A percentile compares a stretch with the other conserved stretches of the same genome.
Evolutionary conservation across 64 coral and sea anemone genomes (phyloP).

Genomic region (Astreopora myriophthalma): DNA sequence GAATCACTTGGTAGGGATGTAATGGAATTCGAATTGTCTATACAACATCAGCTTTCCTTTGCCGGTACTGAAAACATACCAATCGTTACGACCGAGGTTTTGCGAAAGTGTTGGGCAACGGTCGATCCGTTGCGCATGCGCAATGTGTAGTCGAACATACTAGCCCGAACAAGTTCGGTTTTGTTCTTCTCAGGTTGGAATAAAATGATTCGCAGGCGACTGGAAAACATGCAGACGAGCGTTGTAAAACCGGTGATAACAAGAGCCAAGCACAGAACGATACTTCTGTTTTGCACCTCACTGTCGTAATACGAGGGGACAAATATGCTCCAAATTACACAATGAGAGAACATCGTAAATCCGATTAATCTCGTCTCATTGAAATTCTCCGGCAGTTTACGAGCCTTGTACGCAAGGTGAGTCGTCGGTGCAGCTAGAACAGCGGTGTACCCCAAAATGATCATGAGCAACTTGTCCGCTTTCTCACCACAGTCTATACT

Average conservation of each 20-base stretch:
- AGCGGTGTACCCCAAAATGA: conserved; percentile 88
- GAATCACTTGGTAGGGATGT: too few relatives aligned
- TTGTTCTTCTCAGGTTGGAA: conserved; percentile 86
- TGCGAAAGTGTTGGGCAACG: conserved; percentile 42
- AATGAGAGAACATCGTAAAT: conserved; percentile 88
- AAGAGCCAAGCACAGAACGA: conserved; percentile 59
- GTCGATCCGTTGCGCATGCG: conserved; percentile 47
- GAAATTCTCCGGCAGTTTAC: conserved; percentile 80
- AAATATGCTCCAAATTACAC: conserved; percentile 69
- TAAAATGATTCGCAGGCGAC: conserved; percentile 76
- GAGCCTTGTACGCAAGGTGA: conserved; percentile 78
- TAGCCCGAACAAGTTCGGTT: conserved; percentile 73
- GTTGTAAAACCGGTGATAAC: conserved; percentile 70
- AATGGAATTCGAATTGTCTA: too few relatives aligned
- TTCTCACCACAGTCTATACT: conserved; percentile 77
- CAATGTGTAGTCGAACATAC: conserved; percentile 85
- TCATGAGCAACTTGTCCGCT: conserved; percentile 66
- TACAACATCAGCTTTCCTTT: neutral
- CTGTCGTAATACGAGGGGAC: conserved; percentile 68
- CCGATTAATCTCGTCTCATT: conserved; percentile 89
- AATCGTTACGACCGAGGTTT: conserved; percentile 83
- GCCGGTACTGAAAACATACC: conserved; percentile 33
- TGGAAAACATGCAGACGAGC: conserved; percentile 80
- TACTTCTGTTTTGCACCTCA: conserved; percentile 28
- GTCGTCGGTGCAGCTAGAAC: conserved; percentile 77